phyloP scores from a whole-genome alignment of 2,888 invertebrate genomes.

The Laspeyria flexula region DNA sequence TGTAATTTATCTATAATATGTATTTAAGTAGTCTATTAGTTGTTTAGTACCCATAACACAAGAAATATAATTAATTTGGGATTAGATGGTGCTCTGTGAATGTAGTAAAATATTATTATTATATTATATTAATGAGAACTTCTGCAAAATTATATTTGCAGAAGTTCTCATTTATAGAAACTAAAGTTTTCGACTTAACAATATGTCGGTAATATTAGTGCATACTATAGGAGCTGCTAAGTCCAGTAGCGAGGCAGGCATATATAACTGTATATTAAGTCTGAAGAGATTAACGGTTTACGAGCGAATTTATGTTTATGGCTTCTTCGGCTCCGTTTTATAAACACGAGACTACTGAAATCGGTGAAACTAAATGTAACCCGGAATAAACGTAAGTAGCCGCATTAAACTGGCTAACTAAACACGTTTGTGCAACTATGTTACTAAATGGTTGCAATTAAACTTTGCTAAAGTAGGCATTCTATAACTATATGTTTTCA shows the following conservation, averaged over 20 bases:
- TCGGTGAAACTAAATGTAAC: slow-evolving; percentile 48
- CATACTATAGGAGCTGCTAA: slow-evolving; percentile 23
- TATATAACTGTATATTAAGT: slow-evolving; percentile 50
- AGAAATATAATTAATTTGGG: no score
- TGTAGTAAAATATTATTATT: no score
- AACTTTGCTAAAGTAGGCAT: slow-evolving; percentile 2
- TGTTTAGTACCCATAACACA: no score
- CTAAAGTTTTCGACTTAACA: no score
- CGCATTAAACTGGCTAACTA: slow-evolving; percentile 14
- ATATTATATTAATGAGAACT: no score
- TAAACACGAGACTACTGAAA: slow-evolving; percentile 53
- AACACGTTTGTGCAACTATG: slow-evolving; percentile 9
- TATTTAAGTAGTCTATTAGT: no score
- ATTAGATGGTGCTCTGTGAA: no score
- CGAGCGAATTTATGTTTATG: slow-evolving; percentile 65
- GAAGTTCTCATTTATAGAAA: no score
- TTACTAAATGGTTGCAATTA: slow-evolving; percentile 6
- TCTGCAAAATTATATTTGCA: no score
- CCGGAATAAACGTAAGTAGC: slow-evolving; percentile 19
- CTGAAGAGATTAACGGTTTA: slow-evolving; percentile 64
- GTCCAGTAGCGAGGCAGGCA: slow-evolving; percentile 23
- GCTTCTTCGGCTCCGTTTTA: slow-evolving; percentile 57
- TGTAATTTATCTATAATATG: no score
- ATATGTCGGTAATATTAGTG: not conserved
- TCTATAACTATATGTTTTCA: not conserved